Evolutionary conservation across 2,888 invertebrate species (phyloP).

Genomic region (Corbicula japonica): DNA sequence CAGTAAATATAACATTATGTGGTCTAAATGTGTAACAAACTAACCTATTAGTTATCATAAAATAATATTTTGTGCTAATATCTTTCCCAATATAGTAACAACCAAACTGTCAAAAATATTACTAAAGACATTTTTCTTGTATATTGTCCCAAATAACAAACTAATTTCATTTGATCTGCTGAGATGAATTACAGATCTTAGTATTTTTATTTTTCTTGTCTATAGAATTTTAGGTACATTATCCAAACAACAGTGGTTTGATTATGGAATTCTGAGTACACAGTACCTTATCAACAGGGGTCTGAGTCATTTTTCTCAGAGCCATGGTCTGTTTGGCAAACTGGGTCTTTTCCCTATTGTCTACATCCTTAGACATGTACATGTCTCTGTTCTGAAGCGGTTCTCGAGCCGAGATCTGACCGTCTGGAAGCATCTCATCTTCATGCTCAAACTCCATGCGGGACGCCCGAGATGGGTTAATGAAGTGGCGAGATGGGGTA

Average conservation of each 20-base stretch:
- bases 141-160: neutral
- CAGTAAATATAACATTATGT: too few relatives aligned
- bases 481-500: constrained; percentile 67
- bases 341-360: constrained; percentile 67
- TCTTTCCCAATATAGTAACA: too few relatives aligned
- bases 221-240: too few relatives aligned
- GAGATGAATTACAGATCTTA: too few relatives aligned
- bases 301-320: constrained; percentile 75
- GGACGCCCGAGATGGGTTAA: constrained; percentile 71
- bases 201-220: too few relatives aligned
- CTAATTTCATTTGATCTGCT: too few relatives aligned
- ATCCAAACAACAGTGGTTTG: too few relatives aligned
- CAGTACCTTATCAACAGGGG: constrained; percentile 76
- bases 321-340: constrained; percentile 73
- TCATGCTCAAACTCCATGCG: constrained; percentile 68
- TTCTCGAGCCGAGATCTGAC: constrained; percentile 72
- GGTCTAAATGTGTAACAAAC: too few relatives aligned
- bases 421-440: constrained; percentile 68
- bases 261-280: neutral
- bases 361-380: constrained; percentile 62
- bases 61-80: too few relatives aligned
- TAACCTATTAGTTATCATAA: too few relatives aligned
- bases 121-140: neutral
- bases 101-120: neutral
- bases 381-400: constrained; percentile 71